These are phyloP conservation scores for Scelioninae gen. 1 DNA, from an alignment of 2,888 invertebrate species.

Conservation along the genomic window DNA sequence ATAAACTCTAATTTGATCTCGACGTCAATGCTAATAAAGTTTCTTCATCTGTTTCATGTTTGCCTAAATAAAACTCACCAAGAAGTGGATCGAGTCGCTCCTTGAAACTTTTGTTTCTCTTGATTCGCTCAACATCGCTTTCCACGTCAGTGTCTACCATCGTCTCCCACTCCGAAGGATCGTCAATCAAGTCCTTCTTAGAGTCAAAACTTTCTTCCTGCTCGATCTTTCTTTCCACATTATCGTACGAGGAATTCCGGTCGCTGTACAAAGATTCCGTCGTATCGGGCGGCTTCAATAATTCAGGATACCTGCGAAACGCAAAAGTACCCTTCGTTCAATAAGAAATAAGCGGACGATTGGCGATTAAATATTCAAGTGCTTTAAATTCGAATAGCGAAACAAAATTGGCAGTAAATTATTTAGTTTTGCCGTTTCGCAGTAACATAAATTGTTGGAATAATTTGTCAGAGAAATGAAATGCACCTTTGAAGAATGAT, in stretches of 20 bases:
- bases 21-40: too few relatives aligned
- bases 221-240: constrained; percentile 87
- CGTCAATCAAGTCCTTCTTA: constrained; percentile 78
- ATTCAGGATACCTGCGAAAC: constrained; percentile 88
- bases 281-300: constrained; percentile 86
- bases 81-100: constrained; percentile 91
- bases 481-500: constrained; percentile 90
- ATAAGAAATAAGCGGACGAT: constrained; percentile 38
- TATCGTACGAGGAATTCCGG: constrained; percentile 90
- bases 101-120: constrained; percentile 89
- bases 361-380: constrained; percentile 36
- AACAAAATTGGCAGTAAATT: constrained; percentile 31
- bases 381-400: constrained; percentile 18
- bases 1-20: constrained; percentile 1
- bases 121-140: constrained; percentile 82
- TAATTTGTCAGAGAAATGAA: neutral
- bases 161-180: constrained; percentile 82
- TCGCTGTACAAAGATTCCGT: constrained; percentile 81
- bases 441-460: neutral
- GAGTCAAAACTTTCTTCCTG: constrained; percentile 79
- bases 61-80: constrained; percentile 85
- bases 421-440: neutral
- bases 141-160: constrained; percentile 85
- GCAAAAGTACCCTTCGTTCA: constrained; percentile 26
- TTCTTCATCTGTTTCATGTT: too few relatives aligned